These are phyloP conservation scores for Polydrusus pterygomalis DNA, from an alignment of 2,888 invertebrate genomes.

Conservation along the genomic window DNA sequence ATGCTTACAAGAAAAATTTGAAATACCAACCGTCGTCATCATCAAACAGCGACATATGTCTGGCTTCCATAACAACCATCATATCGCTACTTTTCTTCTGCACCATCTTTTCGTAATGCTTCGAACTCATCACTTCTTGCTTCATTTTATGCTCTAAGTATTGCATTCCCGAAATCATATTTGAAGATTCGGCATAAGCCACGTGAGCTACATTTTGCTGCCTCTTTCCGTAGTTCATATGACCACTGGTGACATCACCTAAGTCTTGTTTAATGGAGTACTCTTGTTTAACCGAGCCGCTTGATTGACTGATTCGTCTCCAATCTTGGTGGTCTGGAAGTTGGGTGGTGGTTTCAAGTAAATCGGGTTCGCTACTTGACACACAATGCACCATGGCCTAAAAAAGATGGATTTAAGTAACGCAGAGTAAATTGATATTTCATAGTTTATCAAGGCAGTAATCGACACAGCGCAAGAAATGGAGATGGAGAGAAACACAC, in stretches of 20 bases:
- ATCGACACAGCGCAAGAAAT: not conserved
- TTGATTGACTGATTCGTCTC: constrained; percentile 59
- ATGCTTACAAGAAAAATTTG: not conserved
- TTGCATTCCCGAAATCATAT: constrained; percentile 67
- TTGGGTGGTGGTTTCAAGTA: constrained; percentile 72
- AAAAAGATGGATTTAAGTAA: constrained; percentile 53
- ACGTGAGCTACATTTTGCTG: constrained; percentile 66
- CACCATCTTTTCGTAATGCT: constrained; percentile 68
- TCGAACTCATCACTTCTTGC: constrained; percentile 68
- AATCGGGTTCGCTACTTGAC: constrained; percentile 89
- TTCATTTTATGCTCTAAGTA: constrained; percentile 67
- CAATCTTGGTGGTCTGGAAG: constrained; percentile 68
- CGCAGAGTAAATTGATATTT: not conserved
- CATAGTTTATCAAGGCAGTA: too few species aligned
- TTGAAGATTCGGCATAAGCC: constrained; percentile 69
- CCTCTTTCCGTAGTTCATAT: constrained; percentile 63
- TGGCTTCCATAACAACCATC: constrained; percentile 69
- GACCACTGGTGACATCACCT: constrained; percentile 65
- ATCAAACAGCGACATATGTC: constrained; percentile 68
- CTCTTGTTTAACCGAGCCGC: constrained; percentile 46
- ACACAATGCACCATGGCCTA: constrained; percentile 91
- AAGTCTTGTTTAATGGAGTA: constrained; percentile 63
- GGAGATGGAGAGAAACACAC: too few species aligned
- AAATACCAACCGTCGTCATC: constrained; percentile 61
- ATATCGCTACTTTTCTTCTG: constrained; percentile 68